Base-by-base conservation (phyloP, 2,797 vertebrate species). In the Cephalopachus bancanus region DNA sequence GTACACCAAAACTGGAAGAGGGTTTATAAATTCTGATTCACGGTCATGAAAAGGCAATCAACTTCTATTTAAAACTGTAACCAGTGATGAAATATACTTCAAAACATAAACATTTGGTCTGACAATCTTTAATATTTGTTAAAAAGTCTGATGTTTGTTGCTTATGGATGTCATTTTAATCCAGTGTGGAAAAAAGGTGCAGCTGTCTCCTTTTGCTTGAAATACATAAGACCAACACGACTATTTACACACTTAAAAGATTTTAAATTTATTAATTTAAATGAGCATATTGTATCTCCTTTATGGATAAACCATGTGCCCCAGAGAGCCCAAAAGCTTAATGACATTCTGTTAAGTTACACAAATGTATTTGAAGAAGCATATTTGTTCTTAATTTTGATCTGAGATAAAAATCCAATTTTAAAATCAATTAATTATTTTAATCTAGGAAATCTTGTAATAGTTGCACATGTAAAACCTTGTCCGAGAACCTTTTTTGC, bases 161-260 rank as follows among this genome's bases (percentile, higher is more conserved):
- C 84, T 87, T 92, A 98, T 93, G 62, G 37, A 97, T 89, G 44
- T 91, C 94, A 95, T 92, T 78, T 97, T 95, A 97, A 96, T 71
- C 92, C 93, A 19, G 24, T 98, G 97, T 97, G 97, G 95, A 96
- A 98, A 97, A 97, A 92, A 93, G 93, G 83, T 80, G 86, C 30
- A 89, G 26, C 4, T 96, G 9, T 97, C 98, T 97, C 96, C 96
- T 97, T 92, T 88, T 98, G 98, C 94, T 97, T 98, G 97, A 98
- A 97, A 98, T 91, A 97, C 19, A 7, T 97, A 98, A 95, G 89
- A 98, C 91, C 97, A 96, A 98, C 95, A 98, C 97, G 95, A 98
- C 90, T 98, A 98, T 98, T 98, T 98, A 98, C 98, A 98, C 90
- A 84, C 76, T 92, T 97, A 93, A 98, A 98, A 97, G 60, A 92